Conservation (phyloP, 2,797 vertebrate genomes). For the Alfaro cultratus region DNA sequence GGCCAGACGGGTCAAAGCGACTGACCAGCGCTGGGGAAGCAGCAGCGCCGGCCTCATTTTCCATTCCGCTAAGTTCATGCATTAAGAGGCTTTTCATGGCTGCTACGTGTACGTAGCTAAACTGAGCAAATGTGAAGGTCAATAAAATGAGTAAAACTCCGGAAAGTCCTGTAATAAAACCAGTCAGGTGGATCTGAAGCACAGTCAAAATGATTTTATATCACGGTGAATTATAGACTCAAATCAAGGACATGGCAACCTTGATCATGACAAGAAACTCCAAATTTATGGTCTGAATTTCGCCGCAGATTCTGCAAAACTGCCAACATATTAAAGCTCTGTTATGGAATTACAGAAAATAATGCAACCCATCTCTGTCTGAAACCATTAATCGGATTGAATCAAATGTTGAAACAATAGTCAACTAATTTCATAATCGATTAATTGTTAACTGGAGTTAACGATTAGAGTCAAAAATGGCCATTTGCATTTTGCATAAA, state of each 20-base stretch:
- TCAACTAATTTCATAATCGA: too few species aligned
- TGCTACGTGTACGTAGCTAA: slow-evolving; percentile 25
- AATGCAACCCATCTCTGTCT: neutral
- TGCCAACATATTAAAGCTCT: neutral
- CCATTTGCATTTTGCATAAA: too few species aligned
- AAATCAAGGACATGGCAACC: slow-evolving; percentile 39
- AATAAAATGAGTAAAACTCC: slow-evolving; percentile 35
- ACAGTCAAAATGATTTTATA: slow-evolving; percentile 27
- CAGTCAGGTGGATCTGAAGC: slow-evolving; percentile 25
- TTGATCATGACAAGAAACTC: slow-evolving; percentile 24
- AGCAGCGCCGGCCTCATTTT: slow-evolving; percentile 14
- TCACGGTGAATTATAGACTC: slow-evolving; percentile 11
- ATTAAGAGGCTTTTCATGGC: slow-evolving; percentile 17
- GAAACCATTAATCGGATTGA: too few species aligned
- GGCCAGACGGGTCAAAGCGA: slow-evolving; percentile 53
- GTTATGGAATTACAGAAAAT: neutral
- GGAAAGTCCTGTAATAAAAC: slow-evolving; percentile 13
- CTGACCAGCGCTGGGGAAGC: slow-evolving; percentile 8
- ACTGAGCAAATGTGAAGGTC: slow-evolving; percentile 37
- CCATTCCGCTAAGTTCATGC: slow-evolving; percentile 1
- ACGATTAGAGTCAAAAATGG: too few species aligned
- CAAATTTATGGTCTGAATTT: neutral
- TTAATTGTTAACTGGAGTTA: too few species aligned
- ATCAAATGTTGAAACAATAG: too few species aligned
- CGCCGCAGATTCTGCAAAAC: slow-evolving; percentile 11